Percentiles rank a stretch among this genome's conserved stretches.
phyloP scores from a whole-genome alignment of 1,140 invertebrate genomes.

The Drosophila varians region DNA sequence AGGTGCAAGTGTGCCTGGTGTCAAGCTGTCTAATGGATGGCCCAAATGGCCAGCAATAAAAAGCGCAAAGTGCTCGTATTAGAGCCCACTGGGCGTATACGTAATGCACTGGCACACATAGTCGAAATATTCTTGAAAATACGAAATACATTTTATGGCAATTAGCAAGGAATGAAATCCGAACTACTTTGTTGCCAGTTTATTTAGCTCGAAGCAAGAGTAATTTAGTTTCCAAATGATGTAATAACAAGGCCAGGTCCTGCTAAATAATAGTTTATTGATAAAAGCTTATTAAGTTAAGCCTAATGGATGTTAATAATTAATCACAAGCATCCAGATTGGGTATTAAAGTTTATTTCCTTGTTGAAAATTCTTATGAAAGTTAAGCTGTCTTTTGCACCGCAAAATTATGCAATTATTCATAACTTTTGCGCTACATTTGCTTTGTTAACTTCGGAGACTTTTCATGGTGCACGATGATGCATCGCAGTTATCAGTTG shows the following conservation, averaged over 20 bases:
- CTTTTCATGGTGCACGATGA: too few relatives aligned
- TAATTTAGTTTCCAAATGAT: background rate
- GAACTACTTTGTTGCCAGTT: slow-evolving; percentile 21
- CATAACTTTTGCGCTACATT: background rate
- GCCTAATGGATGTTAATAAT: too few relatives aligned
- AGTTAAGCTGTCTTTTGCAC: background rate
- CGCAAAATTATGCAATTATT: background rate
- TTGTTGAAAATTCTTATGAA: background rate
- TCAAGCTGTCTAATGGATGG: slow-evolving; percentile 43
- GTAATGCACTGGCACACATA: slow-evolving; percentile 16
- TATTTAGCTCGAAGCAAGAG: background rate
- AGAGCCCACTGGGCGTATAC: slow-evolving; percentile 29
- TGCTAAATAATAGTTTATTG: background rate
- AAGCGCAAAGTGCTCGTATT: slow-evolving; percentile 15
- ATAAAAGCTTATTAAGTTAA: background rate
- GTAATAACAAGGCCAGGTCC: too few relatives aligned
- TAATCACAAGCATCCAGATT: too few relatives aligned
- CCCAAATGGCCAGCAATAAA: slow-evolving; percentile 44
- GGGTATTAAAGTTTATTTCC: background rate
- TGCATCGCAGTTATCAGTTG: background rate
- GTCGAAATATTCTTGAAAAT: background rate
- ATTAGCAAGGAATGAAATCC: slow-evolving; percentile 24
- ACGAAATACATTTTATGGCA: slow-evolving; percentile 27
- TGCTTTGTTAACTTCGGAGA: background rate
- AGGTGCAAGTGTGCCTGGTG: slow-evolving; percentile 35